A percentile compares a stretch with the other conserved stretches of the same genome.
Evolutionary conservation across 2,797 vertebrate genomes (phyloP).

Genomic region (Silurus lanzhouensis): DNA sequence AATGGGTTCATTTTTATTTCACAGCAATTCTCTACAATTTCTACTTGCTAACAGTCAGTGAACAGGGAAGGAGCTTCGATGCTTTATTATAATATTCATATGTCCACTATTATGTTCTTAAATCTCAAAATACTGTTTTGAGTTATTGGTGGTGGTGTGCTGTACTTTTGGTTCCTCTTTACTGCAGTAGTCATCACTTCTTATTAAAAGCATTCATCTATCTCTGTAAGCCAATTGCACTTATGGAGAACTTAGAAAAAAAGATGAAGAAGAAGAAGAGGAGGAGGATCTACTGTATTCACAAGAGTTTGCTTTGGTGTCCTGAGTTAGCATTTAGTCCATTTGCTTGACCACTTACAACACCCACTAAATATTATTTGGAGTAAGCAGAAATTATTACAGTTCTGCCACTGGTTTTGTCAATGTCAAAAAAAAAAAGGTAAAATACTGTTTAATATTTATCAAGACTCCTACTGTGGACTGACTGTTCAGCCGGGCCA

Average conservation of each 20-base stretch:
- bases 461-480: slow-evolving; percentile 21
- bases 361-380: neutral
- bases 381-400: neutral
- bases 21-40: too few relatives aligned
- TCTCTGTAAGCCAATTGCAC: neutral
- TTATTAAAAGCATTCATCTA: slow-evolving; percentile 15
- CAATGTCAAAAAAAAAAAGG: neutral
- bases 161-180: neutral
- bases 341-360: neutral
- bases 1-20: too few relatives aligned
- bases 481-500: slow-evolving; percentile 33
- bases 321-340: neutral
- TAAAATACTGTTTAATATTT: neutral
- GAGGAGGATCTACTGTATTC: neutral
- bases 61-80: neutral
- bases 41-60: too few relatives aligned
- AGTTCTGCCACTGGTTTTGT: neutral
- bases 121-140: neutral
- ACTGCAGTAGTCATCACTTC: neutral
- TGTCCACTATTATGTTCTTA: neutral
- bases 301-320: neutral
- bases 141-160: neutral
- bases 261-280: neutral
- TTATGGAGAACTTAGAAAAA: slow-evolving; percentile 6
- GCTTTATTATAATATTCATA: neutral